Evolutionary conservation across 2,888 invertebrate genomes (phyloP).

Genomic region (Cephus spinipes): DNA sequence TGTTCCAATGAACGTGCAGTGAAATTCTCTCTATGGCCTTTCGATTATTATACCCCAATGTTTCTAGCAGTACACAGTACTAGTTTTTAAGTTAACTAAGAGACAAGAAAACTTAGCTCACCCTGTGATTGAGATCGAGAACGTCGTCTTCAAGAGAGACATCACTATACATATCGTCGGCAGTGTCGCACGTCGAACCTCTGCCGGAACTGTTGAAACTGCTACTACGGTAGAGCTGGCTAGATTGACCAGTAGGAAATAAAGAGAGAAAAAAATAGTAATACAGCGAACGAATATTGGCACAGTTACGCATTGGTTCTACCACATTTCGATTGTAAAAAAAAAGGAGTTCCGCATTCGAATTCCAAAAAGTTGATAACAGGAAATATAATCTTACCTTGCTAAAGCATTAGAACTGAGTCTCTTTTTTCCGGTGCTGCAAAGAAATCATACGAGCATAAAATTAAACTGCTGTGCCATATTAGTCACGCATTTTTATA

Average conservation of each 20-base stretch:
- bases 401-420: conserved; percentile 89
- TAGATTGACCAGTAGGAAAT: conserved; percentile 68
- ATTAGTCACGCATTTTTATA: too few species aligned
- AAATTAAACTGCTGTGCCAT: too few species aligned
- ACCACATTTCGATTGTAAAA: too few species aligned
- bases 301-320: too few species aligned
- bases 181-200: conserved; percentile 91
- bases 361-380: too few species aligned
- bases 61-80: too few species aligned
- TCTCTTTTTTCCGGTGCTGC: conserved; percentile 84
- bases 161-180: conserved; percentile 96
- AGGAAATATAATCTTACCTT: conserved; percentile 71
- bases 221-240: conserved; percentile 91
- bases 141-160: conserved; percentile 93
- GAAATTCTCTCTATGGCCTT: too few species aligned
- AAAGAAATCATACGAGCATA: conserved; percentile 58
- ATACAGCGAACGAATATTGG: not conserved
- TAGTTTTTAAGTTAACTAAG: not conserved
- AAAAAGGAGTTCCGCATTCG: too few species aligned
- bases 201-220: conserved; percentile 94
- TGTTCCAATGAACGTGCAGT: too few species aligned
- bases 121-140: conserved; percentile 94
- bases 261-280: conserved; percentile 1
- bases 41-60: too few species aligned
- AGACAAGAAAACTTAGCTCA: conserved; percentile 61